Evolutionary conservation across 2,113 vertebrate genomes (phyloP).

Genomic region (Donacobius atricapilla): DNA sequence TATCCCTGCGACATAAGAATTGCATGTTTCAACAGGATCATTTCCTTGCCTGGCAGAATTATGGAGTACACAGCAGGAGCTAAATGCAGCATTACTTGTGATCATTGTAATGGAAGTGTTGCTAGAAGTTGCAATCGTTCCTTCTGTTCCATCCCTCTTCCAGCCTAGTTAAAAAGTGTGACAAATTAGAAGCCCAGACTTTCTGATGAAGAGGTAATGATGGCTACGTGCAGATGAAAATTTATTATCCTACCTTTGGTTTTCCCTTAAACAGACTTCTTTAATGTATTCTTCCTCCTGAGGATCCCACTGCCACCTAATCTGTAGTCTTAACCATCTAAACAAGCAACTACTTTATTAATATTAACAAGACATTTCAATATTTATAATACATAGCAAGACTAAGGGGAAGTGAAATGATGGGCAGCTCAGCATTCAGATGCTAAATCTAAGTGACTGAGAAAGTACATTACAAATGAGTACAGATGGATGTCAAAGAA

Average conservation of each 20-base stretch:
- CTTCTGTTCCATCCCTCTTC: not conserved
- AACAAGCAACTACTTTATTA: not conserved
- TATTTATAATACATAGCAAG: not conserved
- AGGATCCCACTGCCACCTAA: not conserved
- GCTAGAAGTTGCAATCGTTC: not conserved
- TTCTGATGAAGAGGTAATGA: not conserved
- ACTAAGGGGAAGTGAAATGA: not conserved
- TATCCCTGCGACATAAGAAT: not conserved
- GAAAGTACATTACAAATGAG: slow-evolving; percentile 7
- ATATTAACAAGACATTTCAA: not conserved
- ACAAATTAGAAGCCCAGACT: not conserved
- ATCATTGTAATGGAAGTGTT: not conserved
- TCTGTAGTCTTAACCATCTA: not conserved
- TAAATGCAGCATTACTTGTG: not conserved
- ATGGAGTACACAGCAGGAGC: not conserved
- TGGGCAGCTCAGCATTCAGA: not conserved
- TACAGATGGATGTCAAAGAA: slow-evolving; percentile 34
- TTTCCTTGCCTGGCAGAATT: not conserved
- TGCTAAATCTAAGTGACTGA: not conserved
- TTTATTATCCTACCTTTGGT: not conserved
- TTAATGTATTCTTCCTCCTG: not conserved
- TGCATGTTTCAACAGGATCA: not conserved
- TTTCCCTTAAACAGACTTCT: not conserved
- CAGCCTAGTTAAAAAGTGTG: not conserved
- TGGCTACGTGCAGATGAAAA: not conserved